A percentile compares a stretch with the other conserved stretches of the same genome.
Conservation (phyloP, 2,797 vertebrate genomes). For the Balearica regulorum region DNA sequence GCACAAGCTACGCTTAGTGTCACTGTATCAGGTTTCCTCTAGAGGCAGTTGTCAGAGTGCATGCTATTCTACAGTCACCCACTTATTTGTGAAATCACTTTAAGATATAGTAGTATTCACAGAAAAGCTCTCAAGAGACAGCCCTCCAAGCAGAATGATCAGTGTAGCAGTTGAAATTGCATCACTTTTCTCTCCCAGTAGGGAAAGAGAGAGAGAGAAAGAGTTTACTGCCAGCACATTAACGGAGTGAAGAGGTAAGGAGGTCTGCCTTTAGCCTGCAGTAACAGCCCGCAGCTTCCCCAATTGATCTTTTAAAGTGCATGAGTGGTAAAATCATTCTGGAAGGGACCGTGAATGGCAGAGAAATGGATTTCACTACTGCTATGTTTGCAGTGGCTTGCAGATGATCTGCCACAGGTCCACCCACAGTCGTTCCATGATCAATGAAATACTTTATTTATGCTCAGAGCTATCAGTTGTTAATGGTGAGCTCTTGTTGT, state of each 20-base stretch:
- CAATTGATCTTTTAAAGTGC: background rate
- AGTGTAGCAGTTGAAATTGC: background rate
- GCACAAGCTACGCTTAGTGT: background rate
- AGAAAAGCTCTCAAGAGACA: background rate
- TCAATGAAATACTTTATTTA: conserved; percentile 59
- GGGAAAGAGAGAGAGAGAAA: background rate
- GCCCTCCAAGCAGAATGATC: background rate
- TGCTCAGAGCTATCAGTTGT: conserved; percentile 22
- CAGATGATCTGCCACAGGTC: background rate
- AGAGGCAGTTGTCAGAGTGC: background rate
- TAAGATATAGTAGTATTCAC: background rate
- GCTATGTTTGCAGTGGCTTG: background rate
- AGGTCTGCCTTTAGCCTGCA: background rate
- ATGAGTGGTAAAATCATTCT: background rate
- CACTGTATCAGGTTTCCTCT: background rate
- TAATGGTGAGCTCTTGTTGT: conserved; percentile 20
- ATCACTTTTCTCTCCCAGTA: background rate
- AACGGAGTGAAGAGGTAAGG: background rate
- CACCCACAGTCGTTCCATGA: background rate
- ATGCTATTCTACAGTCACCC: background rate
- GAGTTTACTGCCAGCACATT: background rate
- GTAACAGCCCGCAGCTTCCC: background rate
- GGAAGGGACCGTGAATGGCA: background rate
- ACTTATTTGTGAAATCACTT: background rate
- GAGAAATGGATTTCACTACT: background rate